Base-by-base conservation (phyloP, 2,888 invertebrate genomes). In the Pycnomerus fuliginosus region DNA sequence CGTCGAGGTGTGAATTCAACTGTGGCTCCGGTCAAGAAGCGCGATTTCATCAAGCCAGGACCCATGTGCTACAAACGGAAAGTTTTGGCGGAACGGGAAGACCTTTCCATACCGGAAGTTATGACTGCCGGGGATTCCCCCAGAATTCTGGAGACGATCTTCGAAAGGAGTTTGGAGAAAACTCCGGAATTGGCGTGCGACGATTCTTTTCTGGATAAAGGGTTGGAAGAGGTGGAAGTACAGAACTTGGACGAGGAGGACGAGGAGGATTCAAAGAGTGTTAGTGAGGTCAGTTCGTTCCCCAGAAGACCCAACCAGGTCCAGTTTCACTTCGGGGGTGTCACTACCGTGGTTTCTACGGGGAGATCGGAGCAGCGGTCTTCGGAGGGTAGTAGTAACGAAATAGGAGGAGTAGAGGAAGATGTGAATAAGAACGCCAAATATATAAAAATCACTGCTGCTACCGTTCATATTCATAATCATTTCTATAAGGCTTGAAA, bases 401-500 rank as follows among this genome's bases (percentile, higher is more conserved):
- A 20, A 4, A n/a, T n/a, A n/a, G n/a, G n/a, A n/a, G 20, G 5
- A 20, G 8, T 5, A 8, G 20, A 4, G 4, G 20, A 20, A 20
- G 20, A 20, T 20, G 20, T 8, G 5, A 8, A 8, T 5, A 20
- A 20, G 20, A 8, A 8, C 4, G 8, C 4, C 20, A 20, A 20
- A 20, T 20, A 20, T 8, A 20, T 20, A 4, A 20, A 20, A 8
- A 20, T 20, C 20, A 20, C 20, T 8, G 20, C 20, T 4, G 8
- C 4, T 20, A 20, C 20, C 20, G 20, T 20, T 8, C 20, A 20
- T 20, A 20, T 20, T 5, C 20, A 20, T 8, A 20, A 20, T 8
- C 20, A 20, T 8, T 20, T 20, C 20, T 20, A 20, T 20, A 20
- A 34, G 34, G 29, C 30, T 42, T 29, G 14, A 16, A n/a, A 4